These are phyloP conservation scores for Pelodytes ibericus DNA, from an alignment of 2,797 vertebrate genomes.

Conservation along the genomic window DNA sequence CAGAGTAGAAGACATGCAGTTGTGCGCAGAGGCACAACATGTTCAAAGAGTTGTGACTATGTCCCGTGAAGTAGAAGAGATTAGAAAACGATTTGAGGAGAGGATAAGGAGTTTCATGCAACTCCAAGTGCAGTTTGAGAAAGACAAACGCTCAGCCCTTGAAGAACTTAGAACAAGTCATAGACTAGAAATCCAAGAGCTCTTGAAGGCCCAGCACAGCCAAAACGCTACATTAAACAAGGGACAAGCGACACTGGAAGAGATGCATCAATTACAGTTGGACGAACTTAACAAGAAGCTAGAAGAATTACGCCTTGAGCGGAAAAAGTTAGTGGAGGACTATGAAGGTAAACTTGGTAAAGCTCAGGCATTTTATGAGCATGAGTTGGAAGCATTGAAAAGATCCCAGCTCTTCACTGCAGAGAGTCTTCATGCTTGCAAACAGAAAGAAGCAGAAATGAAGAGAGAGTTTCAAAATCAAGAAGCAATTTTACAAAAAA, in stretches of 20 bases:
- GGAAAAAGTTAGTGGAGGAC: constrained; percentile 91
- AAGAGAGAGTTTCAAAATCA: constrained; percentile 92
- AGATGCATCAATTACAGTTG: constrained; percentile 85
- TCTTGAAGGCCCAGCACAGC: constrained; percentile 88
- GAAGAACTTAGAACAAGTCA: constrained; percentile 88
- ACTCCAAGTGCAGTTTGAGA: constrained; percentile 89
- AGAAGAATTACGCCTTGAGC: constrained; percentile 89
- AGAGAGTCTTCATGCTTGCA: constrained; percentile 91
- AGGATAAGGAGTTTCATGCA: constrained; percentile 87
- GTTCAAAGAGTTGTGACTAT: constrained; percentile 93
- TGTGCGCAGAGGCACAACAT: constrained; percentile 94
- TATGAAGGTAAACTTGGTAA: constrained; percentile 94
- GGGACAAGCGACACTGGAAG: constrained; percentile 89
- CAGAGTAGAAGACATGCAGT: constrained; percentile 94
- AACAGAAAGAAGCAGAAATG: constrained; percentile 92
- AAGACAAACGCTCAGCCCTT: constrained; percentile 86
- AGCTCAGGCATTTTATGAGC: constrained; percentile 94
- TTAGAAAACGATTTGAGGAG: constrained; percentile 93
- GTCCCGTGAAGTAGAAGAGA: constrained; percentile 97
- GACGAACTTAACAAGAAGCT: constrained; percentile 85
- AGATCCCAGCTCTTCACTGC: constrained; percentile 93
- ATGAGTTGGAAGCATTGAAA: constrained; percentile 95
- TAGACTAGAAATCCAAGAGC: constrained; percentile 89
- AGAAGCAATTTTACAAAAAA: constrained; percentile 91
- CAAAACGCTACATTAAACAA: constrained; percentile 88